phyloP scores from a whole-genome alignment of 64 coral and sea anemone species.

The Trachythela sp. region DNA sequence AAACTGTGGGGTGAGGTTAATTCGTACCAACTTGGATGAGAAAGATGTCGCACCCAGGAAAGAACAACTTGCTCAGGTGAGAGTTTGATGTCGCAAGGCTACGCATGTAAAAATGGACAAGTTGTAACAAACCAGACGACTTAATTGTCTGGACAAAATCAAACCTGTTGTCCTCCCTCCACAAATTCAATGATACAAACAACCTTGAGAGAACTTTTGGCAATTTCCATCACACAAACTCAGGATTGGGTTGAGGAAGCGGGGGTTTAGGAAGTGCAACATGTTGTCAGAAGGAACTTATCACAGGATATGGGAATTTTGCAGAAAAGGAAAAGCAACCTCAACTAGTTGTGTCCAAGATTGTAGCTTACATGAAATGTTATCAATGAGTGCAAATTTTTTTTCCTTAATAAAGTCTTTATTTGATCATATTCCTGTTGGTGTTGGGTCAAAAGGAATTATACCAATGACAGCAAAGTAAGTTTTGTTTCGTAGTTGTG shows the following conservation, averaged over 20 bases:
- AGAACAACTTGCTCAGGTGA: conserved; percentile 88
- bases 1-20: conserved; percentile 87
- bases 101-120: neutral
- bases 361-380: neutral
- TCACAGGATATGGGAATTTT: too few species aligned
- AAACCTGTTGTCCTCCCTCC: too few species aligned
- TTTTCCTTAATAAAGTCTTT: conserved; percentile 59
- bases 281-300: too few species aligned
- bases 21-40: conserved; percentile 90
- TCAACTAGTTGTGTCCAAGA: too few species aligned
- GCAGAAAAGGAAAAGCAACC: too few species aligned
- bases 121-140: neutral
- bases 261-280: too few species aligned
- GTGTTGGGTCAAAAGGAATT: conserved; percentile 95
- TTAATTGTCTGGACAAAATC: too few species aligned
- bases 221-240: too few species aligned
- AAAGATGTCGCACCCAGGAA: conserved; percentile 90
- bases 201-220: too few species aligned
- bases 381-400: neutral
- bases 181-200: too few species aligned
- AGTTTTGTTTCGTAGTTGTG: neutral
- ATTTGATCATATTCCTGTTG: conserved; percentile 97
- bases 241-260: too few species aligned
- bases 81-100: neutral
- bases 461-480: conserved; percentile 98